These are phyloP conservation scores for Hypercompe scribonia DNA, from an alignment of 2,888 invertebrate species.

Conservation along the genomic window DNA sequence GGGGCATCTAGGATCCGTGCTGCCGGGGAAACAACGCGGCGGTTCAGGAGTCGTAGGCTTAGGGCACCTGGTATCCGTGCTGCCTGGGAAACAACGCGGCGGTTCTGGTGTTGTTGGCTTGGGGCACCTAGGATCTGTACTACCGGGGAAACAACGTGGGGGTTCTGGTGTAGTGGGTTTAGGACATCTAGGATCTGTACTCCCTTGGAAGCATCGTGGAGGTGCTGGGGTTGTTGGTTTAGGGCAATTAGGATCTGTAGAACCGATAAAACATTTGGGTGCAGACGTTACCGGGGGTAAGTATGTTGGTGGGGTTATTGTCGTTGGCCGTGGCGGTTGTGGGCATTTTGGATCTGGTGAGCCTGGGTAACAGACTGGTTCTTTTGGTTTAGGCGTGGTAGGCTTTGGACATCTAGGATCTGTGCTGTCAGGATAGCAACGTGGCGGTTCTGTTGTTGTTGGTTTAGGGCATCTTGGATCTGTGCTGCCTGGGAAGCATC, in stretches of 20 bases:
- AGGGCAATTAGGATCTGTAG: conserved; percentile 44
- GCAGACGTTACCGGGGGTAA: conserved; percentile 58
- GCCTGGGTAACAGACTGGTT: too few relatives aligned
- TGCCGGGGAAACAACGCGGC: conserved; percentile 40
- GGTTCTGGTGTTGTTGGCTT: conserved; percentile 46
- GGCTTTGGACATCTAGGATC: not conserved
- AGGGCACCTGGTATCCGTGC: not conserved
- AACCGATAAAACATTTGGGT: conserved; percentile 42
- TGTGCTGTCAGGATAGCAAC: not conserved
- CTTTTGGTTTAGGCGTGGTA: conserved; percentile 36
- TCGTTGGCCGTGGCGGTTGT: conserved; percentile 30
- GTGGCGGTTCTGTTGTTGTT: not conserved
- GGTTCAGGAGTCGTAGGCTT: conserved; percentile 11
- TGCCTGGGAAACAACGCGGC: conserved; percentile 19
- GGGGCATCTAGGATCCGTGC: conserved; percentile 24
- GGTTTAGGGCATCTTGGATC: not conserved
- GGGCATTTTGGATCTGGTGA: conserved; percentile 62
- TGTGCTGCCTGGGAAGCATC: not conserved
- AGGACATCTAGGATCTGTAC: conserved; percentile 23
- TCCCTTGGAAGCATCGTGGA: conserved; percentile 37
- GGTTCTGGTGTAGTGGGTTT: conserved; percentile 36
- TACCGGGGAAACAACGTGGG: conserved; percentile 38
- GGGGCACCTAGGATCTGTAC: conserved; percentile 9
- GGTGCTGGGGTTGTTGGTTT: conserved; percentile 24
- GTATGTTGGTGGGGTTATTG: conserved; percentile 58